Evolutionary conservation across 2,113 vertebrate species (phyloP).

Genomic region (Aldabrachelys gigantea): DNA sequence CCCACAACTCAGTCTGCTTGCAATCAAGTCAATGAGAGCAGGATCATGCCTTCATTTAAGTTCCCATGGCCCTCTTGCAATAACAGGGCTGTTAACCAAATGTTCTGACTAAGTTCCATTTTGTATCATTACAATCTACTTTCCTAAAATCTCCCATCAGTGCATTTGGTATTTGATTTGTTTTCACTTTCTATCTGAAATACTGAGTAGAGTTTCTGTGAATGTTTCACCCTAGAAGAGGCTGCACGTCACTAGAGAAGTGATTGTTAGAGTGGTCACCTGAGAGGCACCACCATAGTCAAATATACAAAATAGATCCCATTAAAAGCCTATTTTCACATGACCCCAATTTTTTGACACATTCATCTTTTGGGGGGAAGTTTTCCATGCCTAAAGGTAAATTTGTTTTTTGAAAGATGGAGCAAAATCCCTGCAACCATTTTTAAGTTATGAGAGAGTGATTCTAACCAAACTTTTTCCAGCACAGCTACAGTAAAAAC

Average conservation of each 20-base stretch:
- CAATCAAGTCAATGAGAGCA: neutral
- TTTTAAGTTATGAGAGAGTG: slow-evolving; percentile 67
- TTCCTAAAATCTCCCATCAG: neutral
- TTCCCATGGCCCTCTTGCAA: neutral
- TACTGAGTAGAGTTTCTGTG: neutral
- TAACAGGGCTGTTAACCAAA: neutral
- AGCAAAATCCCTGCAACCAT: slow-evolving; percentile 50
- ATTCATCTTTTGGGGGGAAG: slow-evolving; percentile 50
- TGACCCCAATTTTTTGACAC: slow-evolving; percentile 61
- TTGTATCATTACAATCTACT: neutral
- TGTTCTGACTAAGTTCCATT: neutral
- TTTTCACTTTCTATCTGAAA: neutral
- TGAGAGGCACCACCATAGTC: slow-evolving; percentile 27
- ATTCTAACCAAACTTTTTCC: slow-evolving; percentile 60
- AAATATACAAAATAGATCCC: slow-evolving; percentile 50
- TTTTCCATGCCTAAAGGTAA: slow-evolving; percentile 65
- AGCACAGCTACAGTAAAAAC: slow-evolving; percentile 47
- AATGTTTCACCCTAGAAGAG: neutral
- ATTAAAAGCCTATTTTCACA: slow-evolving; percentile 58
- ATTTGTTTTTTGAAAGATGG: neutral
- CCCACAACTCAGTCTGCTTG: neutral
- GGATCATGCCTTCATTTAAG: neutral
- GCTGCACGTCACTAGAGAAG: neutral
- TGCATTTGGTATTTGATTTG: neutral
- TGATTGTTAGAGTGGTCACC: neutral